phyloP scores from a whole-genome alignment of 2,113 vertebrate genomes.

The Stegastes partitus region DNA sequence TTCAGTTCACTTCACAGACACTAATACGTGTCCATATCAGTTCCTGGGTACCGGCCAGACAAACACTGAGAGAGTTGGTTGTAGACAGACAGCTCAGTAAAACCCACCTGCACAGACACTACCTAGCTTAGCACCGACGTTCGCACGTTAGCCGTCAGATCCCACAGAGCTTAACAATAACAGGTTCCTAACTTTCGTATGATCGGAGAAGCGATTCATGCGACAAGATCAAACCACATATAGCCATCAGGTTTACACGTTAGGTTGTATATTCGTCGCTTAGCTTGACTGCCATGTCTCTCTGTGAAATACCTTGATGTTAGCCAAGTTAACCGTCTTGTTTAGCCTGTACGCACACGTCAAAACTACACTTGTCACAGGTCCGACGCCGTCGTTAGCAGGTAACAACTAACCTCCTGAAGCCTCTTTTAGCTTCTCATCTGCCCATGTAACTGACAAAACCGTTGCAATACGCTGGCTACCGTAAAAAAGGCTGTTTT shows the following conservation, averaged over 20 bases:
- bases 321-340: slow-evolving; percentile 35
- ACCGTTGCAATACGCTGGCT: not conserved
- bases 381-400: not conserved
- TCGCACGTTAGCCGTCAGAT: slow-evolving; percentile 6
- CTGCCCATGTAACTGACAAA: slow-evolving; percentile 20
- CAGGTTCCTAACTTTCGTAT: not conserved
- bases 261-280: not conserved
- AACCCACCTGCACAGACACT: slow-evolving; percentile 10
- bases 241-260: not conserved
- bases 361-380: not conserved
- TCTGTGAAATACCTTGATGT: slow-evolving; percentile 16
- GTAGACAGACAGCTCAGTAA: not conserved
- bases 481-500: not conserved
- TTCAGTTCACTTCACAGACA: too few species aligned
- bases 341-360: slow-evolving; percentile 10
- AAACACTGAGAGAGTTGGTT: not conserved
- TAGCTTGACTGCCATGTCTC: not conserved
- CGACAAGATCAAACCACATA: not conserved
- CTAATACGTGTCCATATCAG: too few species aligned
- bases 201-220: not conserved
- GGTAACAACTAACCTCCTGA: not conserved
- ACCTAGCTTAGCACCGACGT: not conserved
- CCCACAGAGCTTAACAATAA: not conserved
- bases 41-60: not conserved
- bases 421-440: not conserved